Evolutionary conservation across 2,113 vertebrate genomes (phyloP), one percentile per base, ranked within the genome.

Genomic region (Symphodus melops): DNA sequence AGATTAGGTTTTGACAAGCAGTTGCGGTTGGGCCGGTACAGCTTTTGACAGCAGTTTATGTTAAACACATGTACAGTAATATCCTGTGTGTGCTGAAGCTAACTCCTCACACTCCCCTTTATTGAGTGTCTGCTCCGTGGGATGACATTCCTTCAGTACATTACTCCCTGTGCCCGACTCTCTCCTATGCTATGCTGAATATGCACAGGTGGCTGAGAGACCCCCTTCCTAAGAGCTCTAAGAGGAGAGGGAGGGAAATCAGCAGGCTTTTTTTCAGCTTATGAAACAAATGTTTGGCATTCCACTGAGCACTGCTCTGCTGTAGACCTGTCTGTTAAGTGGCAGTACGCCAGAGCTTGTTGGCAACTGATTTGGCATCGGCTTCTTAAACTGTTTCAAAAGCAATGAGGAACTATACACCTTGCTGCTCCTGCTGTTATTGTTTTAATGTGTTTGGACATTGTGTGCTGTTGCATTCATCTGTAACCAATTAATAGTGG

Each of bases 251-350:
- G 63, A 78, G 60, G 79, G 79, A 86, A 91, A 87, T 81, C 84
- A 86, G 75, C 58, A 63, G 54, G 59, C 54, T 83, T 77, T 84
- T 33, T 86, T 80, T 83, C 75, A 86, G 77, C 87, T 87, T 89
- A 87, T 89, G 88, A 92, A 89, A 88, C 73, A 85, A 89, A 91
- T 92, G 86, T 88, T 89, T 93, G 76, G 87, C 81, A 94, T 93
- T 94, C 92, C 92, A 77, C 41, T 21, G 79, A 72, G 81, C 68
- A 46, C 60, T 48, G 87, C 86, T 84, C 81, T 83, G 91, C 88
- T 89, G 90, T 85, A 86, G 89, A 87, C 81, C 80, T 86, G 87
- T 89, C 85, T 84, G 90, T 88, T 89, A 85, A 72, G 57, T 77
- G 58, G 77, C 76, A 54, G 54, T 37, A 41, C 16, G 76, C 89